Evolutionary conservation across 2,797 vertebrate genomes (phyloP).

Genomic region (Coilia nasus): DNA sequence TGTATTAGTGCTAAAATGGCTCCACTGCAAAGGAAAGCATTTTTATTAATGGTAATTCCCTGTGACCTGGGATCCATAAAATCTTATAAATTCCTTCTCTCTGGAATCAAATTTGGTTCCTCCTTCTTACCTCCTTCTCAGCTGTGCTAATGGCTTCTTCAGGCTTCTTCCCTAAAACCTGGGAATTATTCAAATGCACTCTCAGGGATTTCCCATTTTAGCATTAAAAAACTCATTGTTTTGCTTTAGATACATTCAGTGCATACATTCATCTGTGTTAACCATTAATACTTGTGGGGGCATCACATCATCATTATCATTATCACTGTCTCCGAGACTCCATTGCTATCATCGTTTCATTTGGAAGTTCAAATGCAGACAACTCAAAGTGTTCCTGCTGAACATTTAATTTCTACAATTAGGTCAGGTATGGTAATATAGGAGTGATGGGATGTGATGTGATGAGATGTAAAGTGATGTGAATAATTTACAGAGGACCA

Average conservation of each 20-base stretch:
- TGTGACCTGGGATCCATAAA: constrained; percentile 49
- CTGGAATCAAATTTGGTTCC: constrained; percentile 36
- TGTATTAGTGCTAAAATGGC: constrained; percentile 54
- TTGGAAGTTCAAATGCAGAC: too few relatives aligned
- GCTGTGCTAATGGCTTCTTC: constrained; percentile 30
- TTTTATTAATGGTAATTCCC: constrained; percentile 60
- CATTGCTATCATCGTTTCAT: too few relatives aligned
- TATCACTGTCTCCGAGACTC: too few relatives aligned
- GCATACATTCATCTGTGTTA: not conserved
- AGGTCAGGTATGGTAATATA: too few relatives aligned
- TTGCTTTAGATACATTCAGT: not conserved
- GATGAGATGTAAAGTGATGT: too few relatives aligned
- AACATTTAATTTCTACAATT: too few relatives aligned
- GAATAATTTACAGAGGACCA: too few relatives aligned
- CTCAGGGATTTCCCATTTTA: not conserved
- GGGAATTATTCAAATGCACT: not conserved
- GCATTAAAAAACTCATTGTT: not conserved
- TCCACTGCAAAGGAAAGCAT: constrained; percentile 48
- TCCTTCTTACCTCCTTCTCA: constrained; percentile 29
- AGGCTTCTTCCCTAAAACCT: constrained; percentile 17
- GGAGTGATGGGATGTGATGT: too few relatives aligned
- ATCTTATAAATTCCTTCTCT: constrained; percentile 47
- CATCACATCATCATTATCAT: too few relatives aligned
- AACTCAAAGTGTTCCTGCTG: too few relatives aligned
- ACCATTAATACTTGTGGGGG: not conserved